Evolutionary conservation across 2,113 vertebrate species (phyloP), one percentile per base, ranked within the genome.

Genomic region (Eurypyga helias): DNA sequence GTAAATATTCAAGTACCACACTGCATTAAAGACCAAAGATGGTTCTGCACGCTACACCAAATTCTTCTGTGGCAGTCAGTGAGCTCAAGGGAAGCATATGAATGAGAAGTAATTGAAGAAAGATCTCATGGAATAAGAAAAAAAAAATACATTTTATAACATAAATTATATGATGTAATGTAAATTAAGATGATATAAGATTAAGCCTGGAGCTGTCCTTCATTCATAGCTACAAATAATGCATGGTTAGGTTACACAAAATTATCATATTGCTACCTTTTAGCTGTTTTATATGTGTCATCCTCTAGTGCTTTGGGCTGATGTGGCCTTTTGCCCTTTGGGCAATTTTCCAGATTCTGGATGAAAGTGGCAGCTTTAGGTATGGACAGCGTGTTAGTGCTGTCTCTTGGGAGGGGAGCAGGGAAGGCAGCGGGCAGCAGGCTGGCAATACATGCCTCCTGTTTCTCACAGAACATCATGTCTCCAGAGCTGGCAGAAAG

Each of bases 361-460:
- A 13, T 65, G 14, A 61, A 79, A 48, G 7, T 11, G 23, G 38
- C 48, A 76, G 21, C 52, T 88, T 81, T 28, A 57, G 60, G 25
- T 34, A 86, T 0, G 7, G 58, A 23, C 26, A 38, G 10, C 0
- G 1, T 54, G 12, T 52, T 25, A 17, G 23, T 28, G 18, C 14
- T 52, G 17, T 43, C 29, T 58, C 65, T 60, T 6, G 9, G 48
- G 31, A 57, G 34, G 17, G 36, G 17, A 75, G 23, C 2, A 17
- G 73, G 38, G 6, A 66, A 52, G 43, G 43, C 0, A 1, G 18
- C 7, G 73, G 23, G 19, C 51, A 88, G 33, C 33, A 45, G 26
- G 9, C 21, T 85, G 43, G 12, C n/a, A 48, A 20, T 17, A 43
- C 1, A 0, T 19, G 11, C 43, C 38, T 54, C 0, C 0, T n/a